Evolutionary conservation across 1,140 invertebrate species (phyloP).

Genomic region (Sweltsa coloradensis): DNA sequence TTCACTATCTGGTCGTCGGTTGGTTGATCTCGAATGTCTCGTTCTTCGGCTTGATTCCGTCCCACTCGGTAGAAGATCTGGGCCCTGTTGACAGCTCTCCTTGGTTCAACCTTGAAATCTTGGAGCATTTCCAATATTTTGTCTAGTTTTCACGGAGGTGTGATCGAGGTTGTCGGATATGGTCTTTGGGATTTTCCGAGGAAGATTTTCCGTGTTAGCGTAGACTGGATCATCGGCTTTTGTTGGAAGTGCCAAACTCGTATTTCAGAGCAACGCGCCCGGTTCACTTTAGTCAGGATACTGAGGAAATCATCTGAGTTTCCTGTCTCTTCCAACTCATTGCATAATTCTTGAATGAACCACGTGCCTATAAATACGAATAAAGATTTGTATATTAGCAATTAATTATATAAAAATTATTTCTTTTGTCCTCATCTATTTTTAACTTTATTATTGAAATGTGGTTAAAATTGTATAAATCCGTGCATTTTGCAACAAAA

Average conservation of each 20-base stretch:
- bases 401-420: not conserved
- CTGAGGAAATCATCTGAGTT: conserved; percentile 42
- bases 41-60: not conserved
- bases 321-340: conserved; percentile 37
- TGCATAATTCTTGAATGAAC: conserved; percentile 61
- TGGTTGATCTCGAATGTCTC: not conserved
- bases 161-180: conserved; percentile 14
- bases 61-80: no score
- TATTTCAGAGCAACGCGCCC: conserved; percentile 41
- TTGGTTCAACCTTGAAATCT: not conserved
- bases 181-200: no score
- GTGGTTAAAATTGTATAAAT: no score
- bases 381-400: conserved; percentile 6
- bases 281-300: conserved; percentile 51
- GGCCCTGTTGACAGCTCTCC: no score
- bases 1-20: not conserved
- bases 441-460: no score
- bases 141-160: no score
- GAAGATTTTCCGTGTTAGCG: conserved; percentile 44
- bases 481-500: no score
- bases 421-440: no score
- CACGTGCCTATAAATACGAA: conserved; percentile 46
- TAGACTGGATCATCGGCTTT: conserved; percentile 56
- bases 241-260: conserved; percentile 52
- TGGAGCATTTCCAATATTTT: not conserved